Evolutionary conservation across 2,113 vertebrate species (phyloP).

Genomic region (Anoplopoma fimbria): DNA sequence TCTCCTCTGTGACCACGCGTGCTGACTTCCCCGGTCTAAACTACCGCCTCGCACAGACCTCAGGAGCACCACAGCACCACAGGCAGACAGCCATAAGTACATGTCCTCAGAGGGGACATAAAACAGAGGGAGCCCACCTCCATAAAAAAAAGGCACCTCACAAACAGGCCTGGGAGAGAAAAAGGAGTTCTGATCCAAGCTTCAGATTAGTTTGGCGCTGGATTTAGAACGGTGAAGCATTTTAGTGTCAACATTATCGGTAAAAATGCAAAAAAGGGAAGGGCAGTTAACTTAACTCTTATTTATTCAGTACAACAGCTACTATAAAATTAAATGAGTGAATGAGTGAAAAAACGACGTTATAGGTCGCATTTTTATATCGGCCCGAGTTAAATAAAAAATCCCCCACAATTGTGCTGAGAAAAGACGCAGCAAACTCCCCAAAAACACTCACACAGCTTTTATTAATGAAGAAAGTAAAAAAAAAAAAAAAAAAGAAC

Average conservation of each 20-base stretch:
- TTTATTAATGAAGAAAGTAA: not conserved
- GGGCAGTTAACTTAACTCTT: not conserved
- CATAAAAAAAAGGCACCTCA: slow-evolving; percentile 58
- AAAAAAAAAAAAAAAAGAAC: not conserved
- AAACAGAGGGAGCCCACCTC: slow-evolving; percentile 69
- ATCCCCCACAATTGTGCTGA: not conserved
- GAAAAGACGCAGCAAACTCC: not conserved
- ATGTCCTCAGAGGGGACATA: slow-evolving; percentile 71
- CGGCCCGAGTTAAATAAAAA: slow-evolving; percentile 24
- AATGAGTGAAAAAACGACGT: no score
- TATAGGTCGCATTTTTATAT: slow-evolving; percentile 13
- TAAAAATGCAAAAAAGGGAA: not conserved
- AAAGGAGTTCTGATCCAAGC: not conserved
- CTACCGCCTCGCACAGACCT: slow-evolving; percentile 73
- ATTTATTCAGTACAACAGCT: not conserved
- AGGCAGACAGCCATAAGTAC: slow-evolving; percentile 77
- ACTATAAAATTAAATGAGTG: not conserved
- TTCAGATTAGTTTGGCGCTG: not conserved
- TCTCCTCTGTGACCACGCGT: slow-evolving; percentile 66
- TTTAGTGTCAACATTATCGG: not conserved
- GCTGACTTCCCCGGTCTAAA: slow-evolving; percentile 65
- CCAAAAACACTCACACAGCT: not conserved
- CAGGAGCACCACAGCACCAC: slow-evolving; percentile 76
- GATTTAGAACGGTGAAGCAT: not conserved
- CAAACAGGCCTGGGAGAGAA: slow-evolving; percentile 29